Conservation (phyloP, 2,888 invertebrate species). For the Synanthedon formicaeformis region DNA sequence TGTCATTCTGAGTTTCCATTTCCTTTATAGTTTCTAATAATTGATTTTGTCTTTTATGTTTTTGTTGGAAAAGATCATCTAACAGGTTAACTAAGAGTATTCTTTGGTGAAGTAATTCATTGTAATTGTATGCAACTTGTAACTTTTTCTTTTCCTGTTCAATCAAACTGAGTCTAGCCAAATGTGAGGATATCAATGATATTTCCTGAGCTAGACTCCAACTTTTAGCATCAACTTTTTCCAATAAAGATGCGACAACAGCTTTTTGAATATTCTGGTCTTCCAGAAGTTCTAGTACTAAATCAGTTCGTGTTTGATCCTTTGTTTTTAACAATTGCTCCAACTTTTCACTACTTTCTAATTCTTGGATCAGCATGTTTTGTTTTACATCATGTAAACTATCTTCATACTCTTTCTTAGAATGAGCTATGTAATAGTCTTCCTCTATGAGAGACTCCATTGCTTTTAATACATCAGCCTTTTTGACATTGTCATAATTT, state of each 20-base stretch:
- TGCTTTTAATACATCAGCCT: slow-evolving; percentile 76
- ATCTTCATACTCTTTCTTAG: slow-evolving; percentile 74
- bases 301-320: slow-evolving; percentile 70
- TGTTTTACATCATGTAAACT: slow-evolving; percentile 75
- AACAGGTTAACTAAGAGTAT: slow-evolving; percentile 75
- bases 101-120: slow-evolving; percentile 77
- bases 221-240: slow-evolving; percentile 79
- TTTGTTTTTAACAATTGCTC: slow-evolving; percentile 71
- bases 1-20: slow-evolving; percentile 74
- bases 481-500: slow-evolving; percentile 71
- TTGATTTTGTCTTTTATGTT: slow-evolving; percentile 74
- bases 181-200: slow-evolving; percentile 76
- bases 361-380: slow-evolving; percentile 69
- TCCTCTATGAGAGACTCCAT: slow-evolving; percentile 79
- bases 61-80: slow-evolving; percentile 77
- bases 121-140: slow-evolving; percentile 76
- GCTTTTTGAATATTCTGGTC: slow-evolving; percentile 80
- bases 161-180: slow-evolving; percentile 77
- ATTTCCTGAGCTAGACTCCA: slow-evolving; percentile 84
- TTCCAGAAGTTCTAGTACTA: slow-evolving; percentile 73
- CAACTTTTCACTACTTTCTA: slow-evolving; percentile 72
- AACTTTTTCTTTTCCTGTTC: slow-evolving; percentile 79
- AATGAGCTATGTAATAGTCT: slow-evolving; percentile 71
- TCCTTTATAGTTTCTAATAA: slow-evolving; percentile 76
- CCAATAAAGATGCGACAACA: slow-evolving; percentile 77